Evolutionary conservation across 2,797 vertebrate species (phyloP).

Genomic region (Odontamblyopus lacepedii): DNA sequence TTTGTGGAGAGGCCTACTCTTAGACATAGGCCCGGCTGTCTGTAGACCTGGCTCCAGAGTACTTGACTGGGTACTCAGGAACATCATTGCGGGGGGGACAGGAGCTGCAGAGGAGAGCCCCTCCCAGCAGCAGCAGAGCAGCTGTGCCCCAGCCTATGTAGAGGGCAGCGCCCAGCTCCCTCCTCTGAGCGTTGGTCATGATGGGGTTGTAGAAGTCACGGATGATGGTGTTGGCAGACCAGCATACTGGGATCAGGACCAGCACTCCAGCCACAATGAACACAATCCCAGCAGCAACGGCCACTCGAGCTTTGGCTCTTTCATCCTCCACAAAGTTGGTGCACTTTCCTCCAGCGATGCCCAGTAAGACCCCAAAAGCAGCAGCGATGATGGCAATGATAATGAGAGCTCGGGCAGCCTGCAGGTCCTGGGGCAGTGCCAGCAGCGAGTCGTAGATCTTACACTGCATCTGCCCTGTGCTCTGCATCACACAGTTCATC

Average conservation of each 20-base stretch:
- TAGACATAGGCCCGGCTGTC: slow-evolving; percentile 77
- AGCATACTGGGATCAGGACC: slow-evolving; percentile 86
- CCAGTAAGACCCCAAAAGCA: slow-evolving; percentile 77
- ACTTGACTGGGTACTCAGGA: slow-evolving; percentile 69
- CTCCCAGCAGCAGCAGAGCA: slow-evolving; percentile 84
- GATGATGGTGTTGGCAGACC: slow-evolving; percentile 89
- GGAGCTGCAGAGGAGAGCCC: slow-evolving; percentile 84
- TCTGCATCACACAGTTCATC: slow-evolving; percentile 95
- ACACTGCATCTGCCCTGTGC: slow-evolving; percentile 97
- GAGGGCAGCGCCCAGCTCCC: slow-evolving; percentile 87
- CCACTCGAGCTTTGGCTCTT: slow-evolving; percentile 80
- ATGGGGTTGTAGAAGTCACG: slow-evolving; percentile 92
- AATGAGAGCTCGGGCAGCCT: slow-evolving; percentile 86
- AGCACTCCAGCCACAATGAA: slow-evolving; percentile 85
- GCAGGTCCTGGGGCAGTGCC: slow-evolving; percentile 87
- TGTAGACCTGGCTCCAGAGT: slow-evolving; percentile 61
- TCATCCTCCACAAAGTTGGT: slow-evolving; percentile 89
- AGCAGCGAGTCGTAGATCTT: slow-evolving; percentile 92
- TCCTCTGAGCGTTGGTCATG: slow-evolving; percentile 79
- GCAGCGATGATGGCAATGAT: slow-evolving; percentile 82
- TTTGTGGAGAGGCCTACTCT: slow-evolving; percentile 26
- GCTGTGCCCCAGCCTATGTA: slow-evolving; percentile 91
- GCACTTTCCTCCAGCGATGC: slow-evolving; percentile 87
- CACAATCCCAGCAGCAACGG: slow-evolving; percentile 79
- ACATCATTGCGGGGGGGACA: slow-evolving; percentile 65